Conservation (phyloP, 2,113 vertebrate genomes). For the Eudyptes chrysolophus region DNA sequence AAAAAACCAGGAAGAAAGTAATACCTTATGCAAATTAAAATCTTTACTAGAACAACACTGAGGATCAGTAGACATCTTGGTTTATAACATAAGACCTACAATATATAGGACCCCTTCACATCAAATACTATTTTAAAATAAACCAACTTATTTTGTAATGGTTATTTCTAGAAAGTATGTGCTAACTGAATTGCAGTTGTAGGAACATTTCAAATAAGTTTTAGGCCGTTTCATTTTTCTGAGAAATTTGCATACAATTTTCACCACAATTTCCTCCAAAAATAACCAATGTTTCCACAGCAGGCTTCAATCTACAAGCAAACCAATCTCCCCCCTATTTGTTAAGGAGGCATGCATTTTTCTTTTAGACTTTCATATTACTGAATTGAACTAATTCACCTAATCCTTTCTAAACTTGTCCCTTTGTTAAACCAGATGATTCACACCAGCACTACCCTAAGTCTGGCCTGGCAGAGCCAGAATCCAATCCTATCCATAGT, state of each 20-base stretch:
- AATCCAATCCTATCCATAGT: rapidly evolving
- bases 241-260: not conserved
- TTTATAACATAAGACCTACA: rapidly evolving
- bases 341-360: not conserved
- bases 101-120: rapidly evolving
- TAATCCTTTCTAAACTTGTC: not conserved
- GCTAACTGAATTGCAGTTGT: not conserved
- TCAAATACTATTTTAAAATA: not conserved
- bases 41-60: rapidly evolving
- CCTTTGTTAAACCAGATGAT: not conserved
- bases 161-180: not conserved
- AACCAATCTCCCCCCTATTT: rapidly evolving
- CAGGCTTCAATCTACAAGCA: not conserved
- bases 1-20: not conserved
- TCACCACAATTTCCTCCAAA: not conserved
- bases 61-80: not conserved
- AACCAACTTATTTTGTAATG: not conserved
- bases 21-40: not conserved
- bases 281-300: not conserved
- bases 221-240: not conserved
- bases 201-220: not conserved
- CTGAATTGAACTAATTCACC: not conserved
- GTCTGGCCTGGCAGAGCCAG: not conserved
- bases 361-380: not conserved
- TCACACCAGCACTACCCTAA: not conserved